phyloP scores from a whole-genome alignment of 1,140 invertebrate species.

The Schlechtendalia chinensis region DNA sequence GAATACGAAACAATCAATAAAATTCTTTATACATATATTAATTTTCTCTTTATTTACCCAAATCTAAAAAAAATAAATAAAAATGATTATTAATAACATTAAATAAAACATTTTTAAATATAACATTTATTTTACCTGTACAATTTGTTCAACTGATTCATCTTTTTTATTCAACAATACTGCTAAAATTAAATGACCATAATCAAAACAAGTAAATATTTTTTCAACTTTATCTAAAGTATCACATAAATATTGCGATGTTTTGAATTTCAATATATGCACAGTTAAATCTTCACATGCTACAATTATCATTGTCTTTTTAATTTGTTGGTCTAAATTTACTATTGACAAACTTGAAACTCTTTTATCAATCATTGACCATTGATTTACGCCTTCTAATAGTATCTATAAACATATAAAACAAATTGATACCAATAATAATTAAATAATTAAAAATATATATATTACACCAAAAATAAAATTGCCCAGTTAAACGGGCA shows the following conservation, averaged over 20 bases:
- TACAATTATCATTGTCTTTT: constrained; percentile 26
- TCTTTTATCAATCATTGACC: constrained; percentile 35
- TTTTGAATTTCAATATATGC: neutral
- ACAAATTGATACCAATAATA: too few relatives aligned
- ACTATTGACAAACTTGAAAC: constrained; percentile 15
- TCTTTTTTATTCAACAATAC: neutral
- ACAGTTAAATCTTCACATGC: constrained; percentile 37
- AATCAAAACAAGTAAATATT: constrained; percentile 12
- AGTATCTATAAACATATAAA: constrained; percentile 19
- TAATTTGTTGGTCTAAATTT: neutral
- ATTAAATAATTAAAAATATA: too few relatives aligned
- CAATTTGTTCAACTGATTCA: neutral
- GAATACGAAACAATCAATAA: constrained; percentile 24
- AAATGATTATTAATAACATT: neutral
- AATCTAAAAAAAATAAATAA: constrained; percentile 25
- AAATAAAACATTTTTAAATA: neutral
- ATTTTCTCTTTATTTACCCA: neutral
- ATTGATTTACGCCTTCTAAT: constrained; percentile 24
- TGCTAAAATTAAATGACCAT: neutral
- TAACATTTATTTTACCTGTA: constrained; percentile 5
- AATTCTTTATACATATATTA: neutral
- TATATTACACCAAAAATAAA: too few relatives aligned
- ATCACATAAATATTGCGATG: constrained; percentile 8
- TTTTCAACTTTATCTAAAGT: neutral
- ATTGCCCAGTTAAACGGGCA: too few relatives aligned